These are phyloP conservation scores for Falco columbarius DNA, from an alignment of 2,797 vertebrate genomes.

Conservation along the genomic window DNA sequence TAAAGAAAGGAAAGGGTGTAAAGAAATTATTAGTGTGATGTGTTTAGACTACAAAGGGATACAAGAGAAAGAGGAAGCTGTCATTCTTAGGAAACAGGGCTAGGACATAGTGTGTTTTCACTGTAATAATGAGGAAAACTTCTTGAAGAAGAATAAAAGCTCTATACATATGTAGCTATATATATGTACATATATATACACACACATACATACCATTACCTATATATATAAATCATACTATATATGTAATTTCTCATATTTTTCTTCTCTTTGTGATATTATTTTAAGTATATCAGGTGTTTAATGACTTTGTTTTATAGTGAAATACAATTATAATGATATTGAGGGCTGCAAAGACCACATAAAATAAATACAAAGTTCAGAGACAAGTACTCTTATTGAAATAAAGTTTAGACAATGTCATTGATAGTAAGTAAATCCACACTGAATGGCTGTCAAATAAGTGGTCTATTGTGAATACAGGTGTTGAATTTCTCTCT, in stretches of 20 bases:
- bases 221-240: neutral
- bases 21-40: neutral
- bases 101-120: neutral
- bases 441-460: neutral
- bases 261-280: neutral
- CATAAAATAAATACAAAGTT: neutral
- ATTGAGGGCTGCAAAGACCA: neutral
- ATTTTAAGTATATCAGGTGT: neutral
- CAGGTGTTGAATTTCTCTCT: neutral
- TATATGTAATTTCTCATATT: neutral
- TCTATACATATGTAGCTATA: rapidly evolving
- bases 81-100: neutral
- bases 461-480: neutral
- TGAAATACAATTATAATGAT: neutral
- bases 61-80: neutral
- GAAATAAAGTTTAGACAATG: neutral
- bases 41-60: neutral
- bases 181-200: neutral
- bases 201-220: neutral
- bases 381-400: neutral
- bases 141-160: neutral
- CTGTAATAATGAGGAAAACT: neutral
- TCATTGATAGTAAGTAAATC: neutral
- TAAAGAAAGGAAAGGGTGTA: neutral
- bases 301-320: neutral